A percentile compares a stretch with the other conserved stretches of the same genome.
Conservation (phyloP, 2,797 vertebrate species). For the Spinibarbus caldwelli region DNA sequence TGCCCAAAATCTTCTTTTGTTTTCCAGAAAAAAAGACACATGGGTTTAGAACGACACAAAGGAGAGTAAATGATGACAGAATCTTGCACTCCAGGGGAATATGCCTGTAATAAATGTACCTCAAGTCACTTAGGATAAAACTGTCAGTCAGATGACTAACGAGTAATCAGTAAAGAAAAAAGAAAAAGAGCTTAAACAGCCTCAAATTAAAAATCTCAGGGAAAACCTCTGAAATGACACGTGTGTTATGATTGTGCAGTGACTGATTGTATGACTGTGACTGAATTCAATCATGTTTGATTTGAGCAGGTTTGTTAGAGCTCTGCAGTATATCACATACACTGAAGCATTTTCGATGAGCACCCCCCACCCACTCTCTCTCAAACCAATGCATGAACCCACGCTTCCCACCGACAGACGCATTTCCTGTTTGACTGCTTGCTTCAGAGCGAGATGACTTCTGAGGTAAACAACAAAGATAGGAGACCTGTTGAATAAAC, state of each 20-base stretch:
- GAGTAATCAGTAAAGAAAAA: not conserved
- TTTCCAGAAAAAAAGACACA: not conserved
- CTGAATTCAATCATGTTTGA: not conserved
- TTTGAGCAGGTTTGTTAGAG: no score
- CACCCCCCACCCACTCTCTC: constrained; percentile 31
- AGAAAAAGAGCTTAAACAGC: not conserved
- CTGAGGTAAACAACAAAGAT: constrained; percentile 17
- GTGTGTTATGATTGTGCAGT: not conserved
- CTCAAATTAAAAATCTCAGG: not conserved
- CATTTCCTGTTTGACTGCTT: constrained; percentile 49
- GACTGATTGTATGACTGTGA: not conserved
- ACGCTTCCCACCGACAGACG: constrained; percentile 43
- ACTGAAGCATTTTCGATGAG: constrained; percentile 21
- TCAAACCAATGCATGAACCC: constrained; percentile 52
- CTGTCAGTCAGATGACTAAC: not conserved
- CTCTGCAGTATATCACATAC: not conserved
- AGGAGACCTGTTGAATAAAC: constrained; percentile 32
- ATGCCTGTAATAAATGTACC: no score
- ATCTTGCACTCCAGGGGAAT: not conserved
- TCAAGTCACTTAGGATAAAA: not conserved
- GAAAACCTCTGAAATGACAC: not conserved
- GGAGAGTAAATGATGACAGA: not conserved
- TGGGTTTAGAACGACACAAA: not conserved
- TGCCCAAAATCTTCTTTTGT: not conserved
- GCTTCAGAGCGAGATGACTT: not conserved